These are phyloP conservation scores for sheep (Ovis aries) DNA, from an alignment of 2,113 vertebrate genomes.

Conservation along the genomic window ARS-UI_Ramb_v3.0 NC_056063.1:70626001-70626500, in stretches of 20 bases:
- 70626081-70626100: neutral
- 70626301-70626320: neutral
- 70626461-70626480: too few species aligned
- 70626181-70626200: conserved; percentile 13
- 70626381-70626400: neutral
- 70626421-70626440: too few species aligned
- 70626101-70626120: neutral
- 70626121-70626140: neutral
- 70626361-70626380: neutral
- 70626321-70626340: conserved; percentile 18
- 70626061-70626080: neutral
- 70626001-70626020: neutral
- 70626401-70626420: neutral
- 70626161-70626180: neutral
- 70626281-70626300: neutral
- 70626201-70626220: conserved; percentile 56
- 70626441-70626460: too few species aligned
- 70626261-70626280: neutral
- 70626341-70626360: conserved; percentile 29
- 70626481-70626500: too few species aligned
- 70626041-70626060: neutral
- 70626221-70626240: conserved; percentile 52
- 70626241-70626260: neutral
- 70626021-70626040: neutral
- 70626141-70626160: neutral